Evolutionary conservation across 2,797 vertebrate genomes (phyloP).

Genomic region (Micrastur ruficollis): DNA sequence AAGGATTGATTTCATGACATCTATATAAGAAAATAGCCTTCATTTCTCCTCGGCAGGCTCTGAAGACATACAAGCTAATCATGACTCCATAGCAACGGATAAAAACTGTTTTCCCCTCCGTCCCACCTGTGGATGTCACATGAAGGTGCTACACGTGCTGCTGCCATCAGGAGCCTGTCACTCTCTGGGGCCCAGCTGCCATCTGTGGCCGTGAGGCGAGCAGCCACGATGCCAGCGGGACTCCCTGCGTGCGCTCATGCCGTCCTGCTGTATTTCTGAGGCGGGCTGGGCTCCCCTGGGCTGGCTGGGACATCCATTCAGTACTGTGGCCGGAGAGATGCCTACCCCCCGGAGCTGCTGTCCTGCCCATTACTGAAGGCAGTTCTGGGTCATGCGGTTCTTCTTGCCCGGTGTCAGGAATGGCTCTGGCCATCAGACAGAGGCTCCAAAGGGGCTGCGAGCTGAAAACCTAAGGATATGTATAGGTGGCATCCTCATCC

Average conservation of each 20-base stretch:
- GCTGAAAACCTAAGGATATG: neutral
- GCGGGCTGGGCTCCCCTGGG: neutral
- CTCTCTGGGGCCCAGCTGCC: slow-evolving; percentile 45
- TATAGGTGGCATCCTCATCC: neutral
- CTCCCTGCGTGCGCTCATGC: neutral
- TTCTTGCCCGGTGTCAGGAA: neutral
- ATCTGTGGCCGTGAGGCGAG: neutral
- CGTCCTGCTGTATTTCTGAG: neutral
- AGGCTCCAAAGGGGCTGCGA: neutral
- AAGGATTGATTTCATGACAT: slow-evolving; percentile 70
- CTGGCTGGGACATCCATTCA: neutral
- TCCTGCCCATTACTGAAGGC: neutral
- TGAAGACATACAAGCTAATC: slow-evolving; percentile 59
- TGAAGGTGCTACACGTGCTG: slow-evolving; percentile 67
- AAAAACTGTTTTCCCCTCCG: slow-evolving; percentile 64
- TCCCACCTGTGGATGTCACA: slow-evolving; percentile 71
- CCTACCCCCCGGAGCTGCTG: neutral
- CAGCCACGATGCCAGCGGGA: neutral
- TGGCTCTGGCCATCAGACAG: neutral
- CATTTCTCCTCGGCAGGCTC: slow-evolving; percentile 62
- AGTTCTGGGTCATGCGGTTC: neutral
- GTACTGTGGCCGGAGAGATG: neutral
- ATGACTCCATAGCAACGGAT: slow-evolving; percentile 57
- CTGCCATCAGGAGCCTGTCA: slow-evolving; percentile 68
- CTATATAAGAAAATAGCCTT: slow-evolving; percentile 67